These are phyloP conservation scores for Chelonus formosanus DNA, from an alignment of 2,888 invertebrate species.

Conservation along the genomic window DNA sequence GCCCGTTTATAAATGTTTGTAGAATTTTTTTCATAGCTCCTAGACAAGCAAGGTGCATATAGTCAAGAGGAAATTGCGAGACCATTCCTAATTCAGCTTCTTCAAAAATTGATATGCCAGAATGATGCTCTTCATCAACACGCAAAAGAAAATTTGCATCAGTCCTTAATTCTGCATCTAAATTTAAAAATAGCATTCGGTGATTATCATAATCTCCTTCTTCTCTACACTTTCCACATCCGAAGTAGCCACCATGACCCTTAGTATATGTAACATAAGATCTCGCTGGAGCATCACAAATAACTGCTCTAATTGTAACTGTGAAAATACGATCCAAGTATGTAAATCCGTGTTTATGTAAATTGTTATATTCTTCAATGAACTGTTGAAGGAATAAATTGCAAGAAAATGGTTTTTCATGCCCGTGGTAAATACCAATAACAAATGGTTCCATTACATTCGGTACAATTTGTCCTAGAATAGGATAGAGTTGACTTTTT, in stretches of 20 bases:
- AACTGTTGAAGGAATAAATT: conserved; percentile 16
- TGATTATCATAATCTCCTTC: too few species aligned
- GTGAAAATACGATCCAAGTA: background rate
- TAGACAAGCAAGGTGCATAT: conserved; percentile 47
- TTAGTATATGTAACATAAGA: conserved; percentile 45
- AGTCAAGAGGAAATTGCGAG: conserved; percentile 44
- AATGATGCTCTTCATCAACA: conserved; percentile 45
- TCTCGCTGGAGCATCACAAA: conserved; percentile 49
- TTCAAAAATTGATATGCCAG: conserved; percentile 39
- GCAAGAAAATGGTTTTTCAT: conserved; percentile 1
- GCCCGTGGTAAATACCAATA: conserved; percentile 18
- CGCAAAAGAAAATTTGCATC: conserved; percentile 42
- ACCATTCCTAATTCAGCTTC: conserved; percentile 44
- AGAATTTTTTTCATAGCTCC: conserved; percentile 46
- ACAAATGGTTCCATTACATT: conserved; percentile 7
- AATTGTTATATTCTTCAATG: conserved; percentile 9
- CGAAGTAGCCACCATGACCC: conserved; percentile 44
- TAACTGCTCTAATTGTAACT: conserved; percentile 36
- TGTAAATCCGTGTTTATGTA: conserved; percentile 10
- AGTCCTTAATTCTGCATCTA: conserved; percentile 39
- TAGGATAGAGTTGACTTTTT: background rate
- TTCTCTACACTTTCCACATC: conserved; percentile 45
- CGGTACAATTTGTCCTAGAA: conserved; percentile 19
- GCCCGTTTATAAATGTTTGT: conserved; percentile 36
- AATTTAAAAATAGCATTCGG: too few species aligned